A percentile compares a stretch with the other conserved stretches of the same genome.
Conservation (phyloP, 2,888 invertebrate species). For the Oxyscelio sp. region DNA sequence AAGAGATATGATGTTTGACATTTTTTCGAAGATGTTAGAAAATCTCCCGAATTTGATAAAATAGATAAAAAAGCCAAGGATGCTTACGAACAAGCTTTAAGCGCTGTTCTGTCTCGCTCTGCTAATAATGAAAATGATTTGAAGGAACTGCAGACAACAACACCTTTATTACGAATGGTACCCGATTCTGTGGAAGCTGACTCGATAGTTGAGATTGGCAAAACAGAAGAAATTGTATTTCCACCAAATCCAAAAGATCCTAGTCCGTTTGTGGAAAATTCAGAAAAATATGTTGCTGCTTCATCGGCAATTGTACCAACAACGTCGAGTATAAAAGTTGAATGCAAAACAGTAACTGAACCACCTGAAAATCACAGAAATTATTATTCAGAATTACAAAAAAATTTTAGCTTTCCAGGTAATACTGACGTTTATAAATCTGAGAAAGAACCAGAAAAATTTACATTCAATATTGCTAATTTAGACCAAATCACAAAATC, state of each 20-base stretch:
- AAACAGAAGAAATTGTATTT: constrained; percentile 63
- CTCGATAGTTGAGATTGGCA: constrained; percentile 58
- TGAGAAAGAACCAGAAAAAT: constrained; percentile 80
- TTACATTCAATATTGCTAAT: constrained; percentile 82
- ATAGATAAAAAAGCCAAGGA: constrained; percentile 85
- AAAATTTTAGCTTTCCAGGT: constrained; percentile 47
- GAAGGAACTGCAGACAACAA: constrained; percentile 91
- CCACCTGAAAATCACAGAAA: constrained; percentile 76
- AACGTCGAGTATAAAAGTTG: constrained; percentile 39
- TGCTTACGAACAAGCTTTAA: constrained; percentile 89
- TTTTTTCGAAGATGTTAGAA: constrained; percentile 91
- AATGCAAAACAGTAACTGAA: constrained; percentile 44
- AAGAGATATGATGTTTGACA: constrained; percentile 91
- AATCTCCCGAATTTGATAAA: constrained; percentile 71
- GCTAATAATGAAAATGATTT: constrained; percentile 90
- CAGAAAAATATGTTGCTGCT: constrained; percentile 55
- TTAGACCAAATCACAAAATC: constrained; percentile 60
- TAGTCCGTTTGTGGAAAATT: constrained; percentile 59
- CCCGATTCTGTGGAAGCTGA: constrained; percentile 80
- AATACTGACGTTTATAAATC: not conserved
- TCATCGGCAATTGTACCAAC: constrained; percentile 33
- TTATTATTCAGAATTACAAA: constrained; percentile 78
- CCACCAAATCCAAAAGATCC: constrained; percentile 61
- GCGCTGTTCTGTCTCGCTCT: constrained; percentile 92
- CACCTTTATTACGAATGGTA: constrained; percentile 91